Base-by-base conservation (phyloP, 2,797 vertebrate species). In the Myotis vivesi region DNA sequence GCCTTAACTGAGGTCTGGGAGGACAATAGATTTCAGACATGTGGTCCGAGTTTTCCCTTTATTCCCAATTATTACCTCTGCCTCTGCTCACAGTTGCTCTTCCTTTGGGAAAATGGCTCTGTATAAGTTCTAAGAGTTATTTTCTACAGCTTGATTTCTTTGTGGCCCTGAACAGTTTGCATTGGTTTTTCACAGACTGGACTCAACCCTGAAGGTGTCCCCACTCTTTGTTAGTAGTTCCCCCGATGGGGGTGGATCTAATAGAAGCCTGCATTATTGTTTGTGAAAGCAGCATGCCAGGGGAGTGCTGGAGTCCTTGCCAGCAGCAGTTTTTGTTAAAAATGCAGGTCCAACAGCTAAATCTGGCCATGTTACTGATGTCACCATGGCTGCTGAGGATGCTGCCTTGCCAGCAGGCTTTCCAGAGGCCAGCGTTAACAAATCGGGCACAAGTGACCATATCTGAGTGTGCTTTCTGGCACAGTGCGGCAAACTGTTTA, bases 1-100 rank as follows among this genome's bases (percentile, higher is more conserved):
- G 77, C 41, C 15, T 95, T 92, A 85, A 69, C 68, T 80, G 75
- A 89, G 16, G 28, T 91, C 55, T 46, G 11, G 41, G n/a, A 94
- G 30, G 20, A 92, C 19, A 68, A 59, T 57, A 66, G 53, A 77
- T 62, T 49, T n/a, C 46, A 36, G 33, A 20, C n/a, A 46, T 22
- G 12, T 4, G 6, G 19, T 51, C 9, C 20, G 28, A 12, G 8
- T 64, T 64, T 89, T 80, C 16, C 75, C 41, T 69, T 55, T 87
- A 71, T 88, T 77, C 10, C 28, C 71, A 3, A 5, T 72, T 53
- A 59, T 38, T 55, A 28, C 19, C 17, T 20, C 28, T 51, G 12
- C 9, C 46, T 22, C 49, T 55, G 46, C n/a, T 82, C 20, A 62
- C 28, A 7, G 7, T 64, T 72, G 19, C 23, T 84, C 25, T 89